Conservation (phyloP, 2,113 vertebrate genomes). For the Mormoops blainvillei region DNA sequence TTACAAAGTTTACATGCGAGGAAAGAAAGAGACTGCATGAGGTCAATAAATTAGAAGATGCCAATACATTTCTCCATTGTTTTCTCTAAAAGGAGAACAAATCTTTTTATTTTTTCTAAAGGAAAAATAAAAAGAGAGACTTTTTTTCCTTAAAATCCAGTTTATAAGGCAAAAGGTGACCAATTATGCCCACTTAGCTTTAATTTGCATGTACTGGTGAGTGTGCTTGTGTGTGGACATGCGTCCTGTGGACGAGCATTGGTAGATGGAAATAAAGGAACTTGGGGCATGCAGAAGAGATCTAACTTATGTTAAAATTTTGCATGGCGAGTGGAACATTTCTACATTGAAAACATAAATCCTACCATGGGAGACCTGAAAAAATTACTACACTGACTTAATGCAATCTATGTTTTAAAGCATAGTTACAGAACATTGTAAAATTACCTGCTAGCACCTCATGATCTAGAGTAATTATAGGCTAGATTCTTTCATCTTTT, state of each 20-base stretch:
- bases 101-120: slow-evolving; percentile 5
- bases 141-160: neutral
- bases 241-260: neutral
- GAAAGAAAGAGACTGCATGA: slow-evolving; percentile 17
- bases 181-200: neutral
- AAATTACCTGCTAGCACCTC: slow-evolving; percentile 56
- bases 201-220: neutral
- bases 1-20: neutral
- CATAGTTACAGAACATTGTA: slow-evolving; percentile 23
- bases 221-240: neutral
- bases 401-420: slow-evolving; percentile 22
- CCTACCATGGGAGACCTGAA: neutral
- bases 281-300: neutral
- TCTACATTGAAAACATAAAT: slow-evolving; percentile 50
- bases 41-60: neutral
- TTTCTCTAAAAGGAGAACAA: slow-evolving; percentile 22
- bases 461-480: slow-evolving; percentile 63
- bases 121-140: neutral
- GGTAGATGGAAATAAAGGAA: neutral
- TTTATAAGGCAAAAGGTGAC: slow-evolving; percentile 14
- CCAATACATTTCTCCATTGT: slow-evolving; percentile 1
- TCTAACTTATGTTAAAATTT: neutral
- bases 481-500: slow-evolving; percentile 35
- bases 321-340: neutral
- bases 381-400: slow-evolving; percentile 56